These are phyloP conservation scores for Bombus pascuorum DNA, from an alignment of 1,140 invertebrate genomes.

Conservation along the genomic window DNA sequence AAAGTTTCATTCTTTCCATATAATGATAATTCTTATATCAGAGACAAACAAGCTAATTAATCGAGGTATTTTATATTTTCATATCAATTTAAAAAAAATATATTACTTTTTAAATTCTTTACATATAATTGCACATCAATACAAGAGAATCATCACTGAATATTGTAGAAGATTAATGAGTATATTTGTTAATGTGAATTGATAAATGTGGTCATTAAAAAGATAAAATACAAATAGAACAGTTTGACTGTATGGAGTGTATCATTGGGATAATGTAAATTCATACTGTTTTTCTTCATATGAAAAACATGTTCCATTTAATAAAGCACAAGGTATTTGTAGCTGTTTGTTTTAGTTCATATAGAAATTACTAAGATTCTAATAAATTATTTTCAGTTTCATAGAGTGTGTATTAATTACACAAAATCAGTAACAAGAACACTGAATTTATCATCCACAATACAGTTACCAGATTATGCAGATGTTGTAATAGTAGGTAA, in stretches of 20 bases:
- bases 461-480: constrained; percentile 73
- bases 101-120: background rate
- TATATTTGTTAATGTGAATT: background rate
- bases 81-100: background rate
- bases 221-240: background rate
- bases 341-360: background rate
- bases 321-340: constrained; percentile 25
- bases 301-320: constrained; percentile 25
- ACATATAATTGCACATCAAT: background rate
- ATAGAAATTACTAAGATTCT: background rate
- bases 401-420: constrained; percentile 5
- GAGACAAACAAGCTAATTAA: background rate
- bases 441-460: constrained; percentile 1
- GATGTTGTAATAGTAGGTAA: constrained; percentile 81
- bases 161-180: constrained; percentile 6
- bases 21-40: constrained; percentile 2
- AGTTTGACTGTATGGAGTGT: background rate
- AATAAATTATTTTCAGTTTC: constrained; percentile 36
- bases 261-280: background rate
- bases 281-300: background rate
- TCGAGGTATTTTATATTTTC: background rate
- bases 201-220: background rate
- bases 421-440: background rate
- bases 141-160: background rate
- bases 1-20: background rate